A percentile compares a stretch with the other conserved stretches of the same genome.
Conservation (phyloP, 1,140 invertebrate species). For the Ceratosolen fusciceps region DNA sequence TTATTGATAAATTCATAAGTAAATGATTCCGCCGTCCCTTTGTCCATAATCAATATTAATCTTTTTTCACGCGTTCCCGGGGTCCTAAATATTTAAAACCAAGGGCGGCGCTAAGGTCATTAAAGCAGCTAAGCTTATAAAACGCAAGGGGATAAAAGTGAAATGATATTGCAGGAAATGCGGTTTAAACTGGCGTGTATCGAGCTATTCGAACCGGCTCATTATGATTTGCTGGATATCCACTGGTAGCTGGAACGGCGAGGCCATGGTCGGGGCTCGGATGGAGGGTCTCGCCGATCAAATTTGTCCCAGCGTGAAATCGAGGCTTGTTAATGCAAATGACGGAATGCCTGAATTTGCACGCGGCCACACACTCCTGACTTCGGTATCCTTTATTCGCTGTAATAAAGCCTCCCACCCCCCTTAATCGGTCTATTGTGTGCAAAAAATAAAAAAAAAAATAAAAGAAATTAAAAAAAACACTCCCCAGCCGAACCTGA, state of each 20-base stretch:
- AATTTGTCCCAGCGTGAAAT: slow-evolving; percentile 23
- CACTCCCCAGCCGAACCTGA: too few species aligned
- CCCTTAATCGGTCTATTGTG: not conserved
- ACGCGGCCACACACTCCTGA: not conserved
- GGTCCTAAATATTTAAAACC: too few species aligned
- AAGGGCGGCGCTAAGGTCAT: not conserved
- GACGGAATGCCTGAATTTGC: not conserved
- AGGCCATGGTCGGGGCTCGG: too few species aligned
- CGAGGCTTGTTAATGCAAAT: slow-evolving; percentile 30
- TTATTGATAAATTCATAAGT: too few species aligned
- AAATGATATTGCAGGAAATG: not conserved
- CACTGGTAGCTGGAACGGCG: not conserved
- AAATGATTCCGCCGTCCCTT: too few species aligned
- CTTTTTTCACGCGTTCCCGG: too few species aligned
- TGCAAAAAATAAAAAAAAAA: too few species aligned
- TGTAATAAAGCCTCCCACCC: not conserved
- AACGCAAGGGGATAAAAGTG: not conserved
- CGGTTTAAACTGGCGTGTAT: not conserved
- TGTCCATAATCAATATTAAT: too few species aligned
- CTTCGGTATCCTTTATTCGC: not conserved
- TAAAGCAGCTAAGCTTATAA: not conserved
- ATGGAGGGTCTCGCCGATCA: not conserved
- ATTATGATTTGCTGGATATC: slow-evolving; percentile 7
- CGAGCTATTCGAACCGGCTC: slow-evolving; percentile 11
- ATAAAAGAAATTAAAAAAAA: too few species aligned